Percentiles rank a stretch among this genome's conserved stretches.
Conservation (phyloP, 1,140 invertebrate genomes). For the Linepithema humile region DNA sequence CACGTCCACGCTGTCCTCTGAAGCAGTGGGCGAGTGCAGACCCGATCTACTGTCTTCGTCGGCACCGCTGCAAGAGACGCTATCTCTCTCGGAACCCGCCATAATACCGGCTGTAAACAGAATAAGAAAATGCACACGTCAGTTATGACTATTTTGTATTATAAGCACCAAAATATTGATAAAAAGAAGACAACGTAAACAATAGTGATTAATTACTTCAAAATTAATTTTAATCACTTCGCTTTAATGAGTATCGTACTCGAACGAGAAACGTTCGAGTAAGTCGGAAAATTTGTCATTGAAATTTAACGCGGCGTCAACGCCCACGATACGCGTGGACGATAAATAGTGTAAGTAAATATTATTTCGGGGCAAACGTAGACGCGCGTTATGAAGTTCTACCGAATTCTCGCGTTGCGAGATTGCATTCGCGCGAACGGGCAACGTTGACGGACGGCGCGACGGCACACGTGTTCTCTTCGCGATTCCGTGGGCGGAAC, state of each 20-base stretch:
- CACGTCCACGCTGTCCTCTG: conserved; percentile 91
- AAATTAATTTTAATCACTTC: too few relatives aligned
- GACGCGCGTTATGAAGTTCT: neutral
- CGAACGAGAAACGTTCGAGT: too few relatives aligned
- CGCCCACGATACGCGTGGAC: neutral
- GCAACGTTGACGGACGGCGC: neutral
- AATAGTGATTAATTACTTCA: neutral
- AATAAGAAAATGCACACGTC: conserved; percentile 57
- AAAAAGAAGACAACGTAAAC: neutral
- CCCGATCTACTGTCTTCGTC: conserved; percentile 88
- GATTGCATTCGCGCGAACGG: neutral
- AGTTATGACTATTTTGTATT: neutral
- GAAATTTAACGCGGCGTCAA: conserved; percentile 4
- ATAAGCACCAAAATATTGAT: neutral
- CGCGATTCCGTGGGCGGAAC: conserved; percentile 65
- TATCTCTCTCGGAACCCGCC: conserved; percentile 86
- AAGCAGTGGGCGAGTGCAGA: conserved; percentile 87
- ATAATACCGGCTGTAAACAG: conserved; percentile 78
- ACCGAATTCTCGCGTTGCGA: conserved; percentile 17
- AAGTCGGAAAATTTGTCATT: neutral
- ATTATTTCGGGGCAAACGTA: too few relatives aligned
- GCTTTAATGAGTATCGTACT: too few relatives aligned
- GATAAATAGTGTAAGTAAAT: conserved; percentile 13
- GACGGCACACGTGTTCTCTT: conserved; percentile 38
- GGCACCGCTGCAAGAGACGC: conserved; percentile 89